These are phyloP conservation scores for Caenorhabditis afra DNA, from an alignment of 2,888 invertebrate genomes.

Conservation along the genomic window DNA sequence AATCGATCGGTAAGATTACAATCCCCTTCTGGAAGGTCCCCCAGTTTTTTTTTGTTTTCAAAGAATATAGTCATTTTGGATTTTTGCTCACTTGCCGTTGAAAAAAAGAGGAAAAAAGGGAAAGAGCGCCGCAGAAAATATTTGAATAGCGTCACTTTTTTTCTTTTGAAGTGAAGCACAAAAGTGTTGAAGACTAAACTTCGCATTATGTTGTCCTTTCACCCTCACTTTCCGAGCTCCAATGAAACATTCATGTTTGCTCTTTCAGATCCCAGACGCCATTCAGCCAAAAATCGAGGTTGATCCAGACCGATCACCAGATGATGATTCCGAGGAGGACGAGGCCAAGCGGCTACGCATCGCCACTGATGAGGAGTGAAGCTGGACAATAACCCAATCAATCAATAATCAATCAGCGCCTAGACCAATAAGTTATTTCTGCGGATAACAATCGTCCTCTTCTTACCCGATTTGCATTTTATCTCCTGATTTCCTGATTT, in stretches of 20 bases:
- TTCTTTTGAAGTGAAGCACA: slow-evolving; percentile 5
- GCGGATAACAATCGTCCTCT: too few relatives aligned
- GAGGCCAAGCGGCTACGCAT: slow-evolving; percentile 66
- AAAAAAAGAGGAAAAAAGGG: slow-evolving; percentile 9
- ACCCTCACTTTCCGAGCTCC: slow-evolving; percentile 1
- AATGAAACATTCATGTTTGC: slow-evolving; percentile 19
- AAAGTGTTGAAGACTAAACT: slow-evolving; percentile 1
- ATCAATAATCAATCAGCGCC: neutral
- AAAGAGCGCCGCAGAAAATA: neutral
- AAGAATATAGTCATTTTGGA: neutral
- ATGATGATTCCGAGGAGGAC: slow-evolving; percentile 63
- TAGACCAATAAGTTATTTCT: slow-evolving; percentile 24
- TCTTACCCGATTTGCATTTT: too few relatives aligned
- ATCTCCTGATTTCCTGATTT: slow-evolving; percentile 3
- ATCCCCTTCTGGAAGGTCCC: too few relatives aligned
- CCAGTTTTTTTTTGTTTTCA: too few relatives aligned
- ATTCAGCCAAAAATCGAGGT: slow-evolving; percentile 40
- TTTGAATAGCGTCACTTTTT: slow-evolving; percentile 37
- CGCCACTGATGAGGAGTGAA: slow-evolving; percentile 67
- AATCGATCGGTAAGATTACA: slow-evolving; percentile 33
- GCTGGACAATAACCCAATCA: slow-evolving; percentile 1
- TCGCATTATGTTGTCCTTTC: neutral
- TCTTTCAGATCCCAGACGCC: slow-evolving; percentile 46
- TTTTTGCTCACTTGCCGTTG: neutral
- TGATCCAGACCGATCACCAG: slow-evolving; percentile 32